Conservation (phyloP, 2,888 invertebrate species). For the Caenorhabditis doughertyi region DNA sequence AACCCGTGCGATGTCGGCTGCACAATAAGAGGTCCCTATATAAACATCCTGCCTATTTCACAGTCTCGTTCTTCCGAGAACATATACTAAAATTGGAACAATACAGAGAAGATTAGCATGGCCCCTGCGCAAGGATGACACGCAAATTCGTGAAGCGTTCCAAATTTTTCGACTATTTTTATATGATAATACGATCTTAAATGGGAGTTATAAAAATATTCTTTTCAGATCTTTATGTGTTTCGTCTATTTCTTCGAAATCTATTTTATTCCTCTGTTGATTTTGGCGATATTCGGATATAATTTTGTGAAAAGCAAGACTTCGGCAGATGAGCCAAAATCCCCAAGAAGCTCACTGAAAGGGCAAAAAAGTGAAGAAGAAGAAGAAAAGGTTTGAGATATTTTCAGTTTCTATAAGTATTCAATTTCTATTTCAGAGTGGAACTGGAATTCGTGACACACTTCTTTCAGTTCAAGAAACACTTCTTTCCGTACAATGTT, state of each 20-base stretch:
- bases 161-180: slow-evolving; percentile 85
- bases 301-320: slow-evolving; percentile 82
- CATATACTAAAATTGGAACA: slow-evolving; percentile 89
- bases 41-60: neutral
- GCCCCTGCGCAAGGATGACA: slow-evolving; percentile 94
- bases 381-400: slow-evolving; percentile 62
- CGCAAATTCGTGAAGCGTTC: slow-evolving; percentile 94
- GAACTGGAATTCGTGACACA: slow-evolving; percentile 84
- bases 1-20: neutral
- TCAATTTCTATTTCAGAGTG: slow-evolving; percentile 29
- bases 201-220: too few species aligned
- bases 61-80: slow-evolving; percentile 2
- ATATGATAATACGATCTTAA: too few species aligned
- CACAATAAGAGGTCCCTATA: neutral
- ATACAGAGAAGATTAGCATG: slow-evolving; percentile 95
- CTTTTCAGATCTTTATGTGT: slow-evolving; percentile 88
- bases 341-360: slow-evolving; percentile 21
- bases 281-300: slow-evolving; percentile 89
- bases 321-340: neutral
- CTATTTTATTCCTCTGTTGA: slow-evolving; percentile 92
- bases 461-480: slow-evolving; percentile 93
- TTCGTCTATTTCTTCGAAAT: slow-evolving; percentile 95
- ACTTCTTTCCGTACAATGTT: slow-evolving; percentile 96
- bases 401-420: neutral
- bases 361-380: slow-evolving; percentile 64